Evolutionary conservation across 2,113 vertebrate species (phyloP).

Genomic region (Aphyosemion australe): DNA sequence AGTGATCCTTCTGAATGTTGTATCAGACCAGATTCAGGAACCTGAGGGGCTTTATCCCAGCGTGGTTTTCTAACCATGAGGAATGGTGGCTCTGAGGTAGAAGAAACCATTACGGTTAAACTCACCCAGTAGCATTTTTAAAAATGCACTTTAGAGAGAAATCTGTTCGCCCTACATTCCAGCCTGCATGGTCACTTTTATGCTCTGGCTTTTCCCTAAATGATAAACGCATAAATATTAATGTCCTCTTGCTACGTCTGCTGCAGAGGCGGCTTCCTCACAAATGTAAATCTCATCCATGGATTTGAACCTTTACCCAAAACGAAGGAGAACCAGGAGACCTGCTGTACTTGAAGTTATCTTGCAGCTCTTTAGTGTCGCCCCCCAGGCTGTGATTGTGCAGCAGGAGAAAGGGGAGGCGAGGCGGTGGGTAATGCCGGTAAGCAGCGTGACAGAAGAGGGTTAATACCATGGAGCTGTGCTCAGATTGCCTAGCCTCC

Average conservation of each 20-base stretch:
- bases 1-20: not conserved
- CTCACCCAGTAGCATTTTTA: slow-evolving; percentile 35
- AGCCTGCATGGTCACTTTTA: slow-evolving; percentile 46
- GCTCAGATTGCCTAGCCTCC: slow-evolving; percentile 43
- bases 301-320: slow-evolving; percentile 25
- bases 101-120: slow-evolving; percentile 15
- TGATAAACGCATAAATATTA: slow-evolving; percentile 31
- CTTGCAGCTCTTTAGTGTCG: slow-evolving; percentile 46
- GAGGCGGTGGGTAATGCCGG: slow-evolving; percentile 42
- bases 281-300: slow-evolving; percentile 41
- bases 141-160: slow-evolving; percentile 67
- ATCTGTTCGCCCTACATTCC: slow-evolving; percentile 61
- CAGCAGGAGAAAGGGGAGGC: slow-evolving; percentile 31
- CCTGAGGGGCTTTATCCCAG: not conserved
- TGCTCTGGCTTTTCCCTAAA: slow-evolving; percentile 49
- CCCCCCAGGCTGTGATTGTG: slow-evolving; percentile 51
- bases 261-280: slow-evolving; percentile 28
- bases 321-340: slow-evolving; percentile 21
- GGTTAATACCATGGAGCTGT: slow-evolving; percentile 52
- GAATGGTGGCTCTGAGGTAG: not conserved
- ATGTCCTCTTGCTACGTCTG: slow-evolving; percentile 19
- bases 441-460: slow-evolving; percentile 56
- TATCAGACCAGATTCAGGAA: too few species aligned
- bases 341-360: slow-evolving; percentile 53
- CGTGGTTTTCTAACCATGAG: slow-evolving; percentile 1